These are phyloP conservation scores for Oreocharis arfaki DNA, from an alignment of 2,113 vertebrate species.

Conservation along the genomic window DNA sequence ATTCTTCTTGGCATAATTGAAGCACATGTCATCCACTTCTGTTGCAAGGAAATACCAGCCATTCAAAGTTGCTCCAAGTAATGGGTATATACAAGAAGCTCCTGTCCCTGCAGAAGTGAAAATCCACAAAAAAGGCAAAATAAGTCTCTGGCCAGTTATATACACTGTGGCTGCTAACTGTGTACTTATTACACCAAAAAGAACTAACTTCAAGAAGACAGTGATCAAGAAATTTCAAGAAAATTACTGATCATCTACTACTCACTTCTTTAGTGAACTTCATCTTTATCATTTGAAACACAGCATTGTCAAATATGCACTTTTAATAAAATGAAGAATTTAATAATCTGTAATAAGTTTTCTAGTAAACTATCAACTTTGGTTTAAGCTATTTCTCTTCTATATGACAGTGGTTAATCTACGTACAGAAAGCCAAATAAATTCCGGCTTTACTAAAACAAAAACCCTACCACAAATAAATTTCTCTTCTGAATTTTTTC, in stretches of 20 bases:
- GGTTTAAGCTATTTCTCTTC: background rate
- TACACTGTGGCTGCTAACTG: fast-evolving
- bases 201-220: background rate
- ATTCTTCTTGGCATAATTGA: constrained; percentile 95
- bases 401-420: background rate
- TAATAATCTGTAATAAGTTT: background rate
- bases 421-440: background rate
- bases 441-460: background rate
- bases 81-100: constrained; percentile 96
- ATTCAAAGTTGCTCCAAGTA: constrained; percentile 95
- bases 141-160: background rate
- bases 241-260: background rate
- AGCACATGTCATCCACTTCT: constrained; percentile 98
- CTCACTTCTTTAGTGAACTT: background rate
- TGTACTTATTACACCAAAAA: background rate
- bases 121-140: background rate
- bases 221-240: background rate
- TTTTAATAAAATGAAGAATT: background rate
- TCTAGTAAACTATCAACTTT: background rate
- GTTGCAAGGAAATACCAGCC: constrained; percentile 98
- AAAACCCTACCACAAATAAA: background rate
- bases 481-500: background rate
- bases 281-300: background rate
- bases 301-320: fast-evolving
- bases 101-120: constrained; percentile 83